Conservation (phyloP, 2,888 invertebrate species). For the Lepidochrysops patricia region DNA sequence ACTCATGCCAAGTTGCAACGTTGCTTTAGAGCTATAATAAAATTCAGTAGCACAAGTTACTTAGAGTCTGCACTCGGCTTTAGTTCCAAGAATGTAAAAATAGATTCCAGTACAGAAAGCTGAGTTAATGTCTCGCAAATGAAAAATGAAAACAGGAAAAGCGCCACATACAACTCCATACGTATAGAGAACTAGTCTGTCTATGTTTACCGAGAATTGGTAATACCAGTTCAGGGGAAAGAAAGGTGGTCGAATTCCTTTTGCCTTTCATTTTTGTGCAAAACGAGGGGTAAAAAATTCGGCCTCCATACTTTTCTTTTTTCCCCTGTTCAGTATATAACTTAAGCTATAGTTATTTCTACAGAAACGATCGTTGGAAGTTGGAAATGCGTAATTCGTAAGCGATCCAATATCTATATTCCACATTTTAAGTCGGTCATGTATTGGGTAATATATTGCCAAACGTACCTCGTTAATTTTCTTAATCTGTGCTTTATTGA, state of each 20-base stretch:
- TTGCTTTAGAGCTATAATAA: background rate
- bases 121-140: constrained; percentile 20
- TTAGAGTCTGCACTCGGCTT: background rate
- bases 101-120: constrained; percentile 24
- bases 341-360: too few species aligned
- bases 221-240: background rate
- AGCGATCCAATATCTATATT: too few species aligned
- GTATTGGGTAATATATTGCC: background rate
- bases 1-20: background rate
- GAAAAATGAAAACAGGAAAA: constrained; percentile 27
- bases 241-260: background rate
- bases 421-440: too few species aligned
- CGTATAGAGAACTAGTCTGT: background rate
- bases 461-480: background rate
- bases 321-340: background rate
- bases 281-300: background rate
- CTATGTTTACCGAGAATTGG: background rate
- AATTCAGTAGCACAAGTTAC: background rate
- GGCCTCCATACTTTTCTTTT: too few species aligned
- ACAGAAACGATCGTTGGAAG: too few species aligned
- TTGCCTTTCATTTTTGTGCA: background rate
- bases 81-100: background rate
- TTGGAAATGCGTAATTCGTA: too few species aligned
- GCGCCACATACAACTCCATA: constrained; percentile 16
- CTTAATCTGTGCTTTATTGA: background rate